These are phyloP conservation scores for Cercopithecus diana DNA, from an alignment of 2,797 vertebrate genomes.

Conservation along the genomic window DNA sequence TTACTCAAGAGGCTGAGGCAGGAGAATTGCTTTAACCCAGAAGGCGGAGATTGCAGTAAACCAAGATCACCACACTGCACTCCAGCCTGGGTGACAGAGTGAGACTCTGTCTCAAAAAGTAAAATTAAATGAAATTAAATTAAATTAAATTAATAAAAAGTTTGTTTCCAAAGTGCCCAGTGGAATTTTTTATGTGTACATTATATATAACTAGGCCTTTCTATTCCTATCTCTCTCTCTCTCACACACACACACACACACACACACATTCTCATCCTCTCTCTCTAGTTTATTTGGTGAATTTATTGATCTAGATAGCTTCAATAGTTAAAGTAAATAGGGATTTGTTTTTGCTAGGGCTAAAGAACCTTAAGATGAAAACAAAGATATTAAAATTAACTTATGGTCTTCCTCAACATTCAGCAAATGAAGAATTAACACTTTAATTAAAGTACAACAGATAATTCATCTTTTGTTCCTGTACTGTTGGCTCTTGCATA, in stretches of 20 bases:
- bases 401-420: neutral
- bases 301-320: neutral
- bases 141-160: neutral
- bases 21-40: neutral
- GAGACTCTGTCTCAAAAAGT: neutral
- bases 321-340: neutral
- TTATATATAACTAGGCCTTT: neutral
- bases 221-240: neutral
- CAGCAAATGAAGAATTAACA: neutral
- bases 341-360: neutral
- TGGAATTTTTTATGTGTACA: neutral
- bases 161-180: neutral
- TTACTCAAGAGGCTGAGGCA: neutral
- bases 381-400: neutral
- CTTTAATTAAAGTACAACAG: neutral
- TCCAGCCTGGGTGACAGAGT: neutral
- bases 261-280: neutral
- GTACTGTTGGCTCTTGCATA: neutral
- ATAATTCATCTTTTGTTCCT: neutral
- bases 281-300: conserved; percentile 1
- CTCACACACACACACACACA: no score
- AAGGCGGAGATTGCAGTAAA: neutral
- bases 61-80: neutral
- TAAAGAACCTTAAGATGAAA: neutral
- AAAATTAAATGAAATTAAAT: no score